phyloP scores from a whole-genome alignment of 2,113 vertebrate genomes.

The Macrotis lagotis region DNA sequence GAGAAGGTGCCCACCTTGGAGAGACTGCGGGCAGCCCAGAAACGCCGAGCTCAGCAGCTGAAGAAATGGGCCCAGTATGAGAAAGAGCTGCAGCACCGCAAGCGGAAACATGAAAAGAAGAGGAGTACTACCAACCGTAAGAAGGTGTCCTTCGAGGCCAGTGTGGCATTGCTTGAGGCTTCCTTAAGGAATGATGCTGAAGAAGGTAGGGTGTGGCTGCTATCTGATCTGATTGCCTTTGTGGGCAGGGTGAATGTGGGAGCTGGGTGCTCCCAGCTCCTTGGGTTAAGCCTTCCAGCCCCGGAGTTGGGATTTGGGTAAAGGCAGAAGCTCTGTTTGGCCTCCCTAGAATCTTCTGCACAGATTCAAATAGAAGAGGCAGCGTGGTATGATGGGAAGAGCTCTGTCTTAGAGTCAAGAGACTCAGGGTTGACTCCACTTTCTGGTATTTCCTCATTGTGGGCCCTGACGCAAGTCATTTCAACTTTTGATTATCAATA shows the following conservation, averaged over 20 bases:
- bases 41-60: conserved; percentile 95
- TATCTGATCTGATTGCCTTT: neutral
- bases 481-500: neutral
- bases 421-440: neutral
- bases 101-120: conserved; percentile 92
- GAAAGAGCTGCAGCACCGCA: conserved; percentile 96
- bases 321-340: neutral
- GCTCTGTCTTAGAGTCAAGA: too few species aligned
- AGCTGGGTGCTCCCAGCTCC: neutral
- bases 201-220: conserved; percentile 87
- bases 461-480: neutral
- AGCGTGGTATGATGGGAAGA: neutral
- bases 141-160: conserved; percentile 94
- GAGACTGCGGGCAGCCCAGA: conserved; percentile 94
- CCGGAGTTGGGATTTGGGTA: neutral
- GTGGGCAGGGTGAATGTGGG: neutral
- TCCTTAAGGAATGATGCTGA: conserved; percentile 94
- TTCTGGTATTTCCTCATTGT: neutral
- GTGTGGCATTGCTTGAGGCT: conserved; percentile 94
- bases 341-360: neutral
- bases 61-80: conserved; percentile 97
- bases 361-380: neutral
- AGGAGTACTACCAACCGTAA: conserved; percentile 82
- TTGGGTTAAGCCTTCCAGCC: neutral
- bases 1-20: conserved; percentile 97